Evolutionary conservation across 2,888 invertebrate genomes (phyloP).

Genomic region (Creontiades dilutus): DNA sequence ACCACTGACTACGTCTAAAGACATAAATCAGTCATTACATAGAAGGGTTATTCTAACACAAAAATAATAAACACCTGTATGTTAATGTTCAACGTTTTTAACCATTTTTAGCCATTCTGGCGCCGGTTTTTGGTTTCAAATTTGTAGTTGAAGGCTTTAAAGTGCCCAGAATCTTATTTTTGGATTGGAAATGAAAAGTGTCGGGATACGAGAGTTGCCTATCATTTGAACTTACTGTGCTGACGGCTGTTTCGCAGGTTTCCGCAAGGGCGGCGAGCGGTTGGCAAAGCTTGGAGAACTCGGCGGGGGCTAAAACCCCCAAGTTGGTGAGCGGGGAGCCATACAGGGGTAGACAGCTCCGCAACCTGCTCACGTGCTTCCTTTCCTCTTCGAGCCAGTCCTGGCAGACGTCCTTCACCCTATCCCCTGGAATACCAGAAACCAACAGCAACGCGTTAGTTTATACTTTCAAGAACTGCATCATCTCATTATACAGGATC

Average conservation of each 20-base stretch:
- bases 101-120: too few relatives aligned
- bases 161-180: too few relatives aligned
- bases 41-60: too few relatives aligned
- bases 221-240: conserved; percentile 74
- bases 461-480: background rate
- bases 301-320: conserved; percentile 79
- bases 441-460: background rate
- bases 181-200: too few relatives aligned
- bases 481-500: background rate
- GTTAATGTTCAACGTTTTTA: too few relatives aligned
- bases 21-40: too few relatives aligned
- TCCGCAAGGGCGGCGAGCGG: conserved; percentile 81
- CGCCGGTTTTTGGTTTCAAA: too few relatives aligned
- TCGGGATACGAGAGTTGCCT: too few relatives aligned
- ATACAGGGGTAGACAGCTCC: conserved; percentile 83
- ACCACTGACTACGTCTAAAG: too few relatives aligned
- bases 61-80: too few relatives aligned
- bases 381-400: conserved; percentile 79
- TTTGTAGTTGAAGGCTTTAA: too few relatives aligned
- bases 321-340: conserved; percentile 81
- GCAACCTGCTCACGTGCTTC: conserved; percentile 80
- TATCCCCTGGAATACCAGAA: conserved; percentile 59
- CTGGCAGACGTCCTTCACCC: conserved; percentile 77
- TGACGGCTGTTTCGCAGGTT: conserved; percentile 79
- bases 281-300: conserved; percentile 81